Evolutionary conservation across 1,140 invertebrate species (phyloP), one percentile per base, ranked within the genome.

Genomic region (Ceratina australensis): DNA sequence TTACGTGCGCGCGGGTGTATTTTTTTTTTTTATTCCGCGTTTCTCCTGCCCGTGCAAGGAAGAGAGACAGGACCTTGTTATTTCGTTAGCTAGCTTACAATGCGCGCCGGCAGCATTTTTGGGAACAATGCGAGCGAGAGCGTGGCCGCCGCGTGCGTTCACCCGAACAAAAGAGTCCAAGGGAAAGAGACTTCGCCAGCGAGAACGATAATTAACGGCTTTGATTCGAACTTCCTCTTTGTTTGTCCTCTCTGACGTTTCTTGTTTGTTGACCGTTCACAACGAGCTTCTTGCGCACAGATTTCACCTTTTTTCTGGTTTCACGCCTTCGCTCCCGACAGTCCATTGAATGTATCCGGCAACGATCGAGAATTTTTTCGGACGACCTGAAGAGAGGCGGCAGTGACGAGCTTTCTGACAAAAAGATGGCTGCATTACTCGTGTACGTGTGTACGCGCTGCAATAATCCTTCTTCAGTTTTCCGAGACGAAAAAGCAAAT

Each of bases 191-290:
- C 67, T 69, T 69, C 28, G 33, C 54, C 54, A 57, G 67, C 33
- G 54, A 22, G 54, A 50, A 59, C 67, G 67, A 69, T 69, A 69
- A 69, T 69, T 69, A 69, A 59, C 67, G 67, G 67, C 54, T 69
- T 69, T 69, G 67, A 59, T 69, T 69, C 28, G 33, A 59, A n/a
- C 67, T 59, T 69, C 24, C 65, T 28, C 49, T 42, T 69, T 69
- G 54, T 69, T 69, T 57, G 67, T 47, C 10, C 20, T 26, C 20
- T 57, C 15, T 57, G 28, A 69, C 28, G 28, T 42, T 42, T 42
- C 67, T 24, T n/a, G 54, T 47, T 69, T 57, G 54, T 69, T 69
- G 54, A 69, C 67, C 28, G 28, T 56, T 18, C 50, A 13, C 26
- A 10, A 52, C 24, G 24, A 67, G 49, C 16, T 66, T 50, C 64